These are phyloP conservation scores for Halyomorpha halys DNA, from an alignment of 1,140 invertebrate genomes.

Conservation along the genomic window DNA sequence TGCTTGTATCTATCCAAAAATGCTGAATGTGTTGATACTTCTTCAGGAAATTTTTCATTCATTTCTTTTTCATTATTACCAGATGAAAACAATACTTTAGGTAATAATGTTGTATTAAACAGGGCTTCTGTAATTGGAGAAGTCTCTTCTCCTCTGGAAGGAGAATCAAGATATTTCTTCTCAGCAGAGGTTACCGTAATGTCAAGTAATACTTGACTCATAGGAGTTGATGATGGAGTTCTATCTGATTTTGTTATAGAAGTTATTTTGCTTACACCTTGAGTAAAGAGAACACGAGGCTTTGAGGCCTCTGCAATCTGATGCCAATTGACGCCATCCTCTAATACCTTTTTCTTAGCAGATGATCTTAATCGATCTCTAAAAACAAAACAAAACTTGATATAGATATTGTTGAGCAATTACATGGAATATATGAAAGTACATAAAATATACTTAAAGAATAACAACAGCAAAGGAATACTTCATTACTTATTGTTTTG, in stretches of 20 bases:
- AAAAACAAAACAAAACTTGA: neutral
- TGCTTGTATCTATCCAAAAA: too few relatives aligned
- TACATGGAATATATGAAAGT: too few relatives aligned
- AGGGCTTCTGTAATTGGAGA: constrained; percentile 9
- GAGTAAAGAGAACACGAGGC: neutral
- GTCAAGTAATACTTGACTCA: constrained; percentile 1
- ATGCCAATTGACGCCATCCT: neutral
- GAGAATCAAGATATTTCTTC: constrained; percentile 9
- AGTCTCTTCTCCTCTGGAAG: neutral
- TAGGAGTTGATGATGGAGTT: neutral
- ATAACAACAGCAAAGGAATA: too few relatives aligned
- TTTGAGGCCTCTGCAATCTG: neutral
- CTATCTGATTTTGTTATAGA: neutral
- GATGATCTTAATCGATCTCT: constrained; percentile 1
- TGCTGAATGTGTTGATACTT: too few relatives aligned
- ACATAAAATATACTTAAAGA: too few relatives aligned
- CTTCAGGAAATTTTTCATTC: too few relatives aligned
- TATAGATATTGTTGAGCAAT: neutral
- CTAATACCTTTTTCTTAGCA: neutral
- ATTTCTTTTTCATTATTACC: too few relatives aligned
- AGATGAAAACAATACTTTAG: neutral
- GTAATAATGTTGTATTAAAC: neutral
- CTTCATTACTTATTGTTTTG: too few relatives aligned
- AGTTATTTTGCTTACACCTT: neutral
- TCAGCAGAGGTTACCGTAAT: constrained; percentile 3